phyloP scores from a whole-genome alignment of 2,888 invertebrate genomes.

The Campoplex nolae region DNA sequence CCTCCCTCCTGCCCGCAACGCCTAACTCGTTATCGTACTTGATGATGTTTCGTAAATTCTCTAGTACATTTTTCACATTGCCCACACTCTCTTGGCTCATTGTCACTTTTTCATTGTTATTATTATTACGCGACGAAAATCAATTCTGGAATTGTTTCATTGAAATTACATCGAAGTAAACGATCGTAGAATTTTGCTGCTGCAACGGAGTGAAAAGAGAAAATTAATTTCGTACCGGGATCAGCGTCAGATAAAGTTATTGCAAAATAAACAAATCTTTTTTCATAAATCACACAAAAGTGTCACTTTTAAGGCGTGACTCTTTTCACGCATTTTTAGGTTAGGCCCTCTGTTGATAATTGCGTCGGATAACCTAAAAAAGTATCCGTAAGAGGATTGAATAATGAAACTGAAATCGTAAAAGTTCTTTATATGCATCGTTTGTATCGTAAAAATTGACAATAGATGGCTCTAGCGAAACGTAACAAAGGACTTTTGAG shows the following conservation, averaged over 20 bases:
- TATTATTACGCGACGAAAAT: not conserved
- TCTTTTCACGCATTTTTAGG: not conserved
- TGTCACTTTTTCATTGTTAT: not conserved
- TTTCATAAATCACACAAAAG: too few species aligned
- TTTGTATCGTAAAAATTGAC: not conserved
- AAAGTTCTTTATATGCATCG: not conserved
- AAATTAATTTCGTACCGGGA: not conserved
- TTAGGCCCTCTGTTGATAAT: not conserved
- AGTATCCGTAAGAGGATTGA: not conserved
- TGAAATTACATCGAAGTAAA: not conserved
- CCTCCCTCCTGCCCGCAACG: slow-evolving; percentile 29
- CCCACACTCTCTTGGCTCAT: not conserved
- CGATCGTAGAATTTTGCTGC: not conserved
- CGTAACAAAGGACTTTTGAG: slow-evolving; percentile 8
- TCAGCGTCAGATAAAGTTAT: not conserved
- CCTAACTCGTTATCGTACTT: slow-evolving; percentile 73
- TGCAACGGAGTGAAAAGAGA: not conserved
- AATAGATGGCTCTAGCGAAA: not conserved
- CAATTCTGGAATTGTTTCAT: not conserved
- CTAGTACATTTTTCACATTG: slow-evolving; percentile 38
- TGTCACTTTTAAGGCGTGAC: not conserved
- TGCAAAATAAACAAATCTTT: too few species aligned
- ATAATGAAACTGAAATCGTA: not conserved
- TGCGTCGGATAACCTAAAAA: not conserved
- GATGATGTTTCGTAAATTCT: slow-evolving; percentile 54